phyloP scores from a whole-genome alignment of 2,797 vertebrate species.

The Tinamus major region DNA sequence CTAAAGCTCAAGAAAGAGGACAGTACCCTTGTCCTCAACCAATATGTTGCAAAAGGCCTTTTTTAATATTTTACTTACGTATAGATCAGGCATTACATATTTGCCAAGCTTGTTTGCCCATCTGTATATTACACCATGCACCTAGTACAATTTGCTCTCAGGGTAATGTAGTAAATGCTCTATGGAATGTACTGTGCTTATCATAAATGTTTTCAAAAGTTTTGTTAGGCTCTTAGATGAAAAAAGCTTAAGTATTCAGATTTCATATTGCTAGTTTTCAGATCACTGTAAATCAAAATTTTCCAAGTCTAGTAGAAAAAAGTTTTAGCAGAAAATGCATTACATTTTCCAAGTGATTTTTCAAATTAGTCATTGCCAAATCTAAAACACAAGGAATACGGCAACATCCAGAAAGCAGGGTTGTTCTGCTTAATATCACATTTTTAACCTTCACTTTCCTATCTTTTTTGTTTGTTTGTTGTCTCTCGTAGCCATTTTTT shows the following conservation, averaged over 20 bases:
- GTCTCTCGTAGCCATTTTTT: not conserved
- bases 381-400: not conserved
- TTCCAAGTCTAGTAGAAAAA: not conserved
- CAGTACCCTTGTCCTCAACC: not conserved
- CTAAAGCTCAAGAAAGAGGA: not conserved
- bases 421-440: not conserved
- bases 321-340: not conserved
- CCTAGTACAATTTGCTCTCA: not conserved
- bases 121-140: not conserved
- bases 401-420: not conserved
- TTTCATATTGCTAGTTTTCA: not conserved
- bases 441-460: not conserved
- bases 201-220: constrained; percentile 50
- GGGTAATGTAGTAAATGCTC: not conserved
- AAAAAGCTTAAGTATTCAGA: constrained; percentile 26
- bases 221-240: constrained; percentile 52
- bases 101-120: constrained; percentile 12
- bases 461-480: not conserved
- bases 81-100: not conserved
- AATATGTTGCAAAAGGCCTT: not conserved
- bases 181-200: constrained; percentile 52
- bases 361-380: not conserved
- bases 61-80: constrained; percentile 32
- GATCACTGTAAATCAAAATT: not conserved
- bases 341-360: not conserved